These are phyloP conservation scores for Papilio helenus DNA, from an alignment of 1,140 invertebrate species.

Conservation along the genomic window DNA sequence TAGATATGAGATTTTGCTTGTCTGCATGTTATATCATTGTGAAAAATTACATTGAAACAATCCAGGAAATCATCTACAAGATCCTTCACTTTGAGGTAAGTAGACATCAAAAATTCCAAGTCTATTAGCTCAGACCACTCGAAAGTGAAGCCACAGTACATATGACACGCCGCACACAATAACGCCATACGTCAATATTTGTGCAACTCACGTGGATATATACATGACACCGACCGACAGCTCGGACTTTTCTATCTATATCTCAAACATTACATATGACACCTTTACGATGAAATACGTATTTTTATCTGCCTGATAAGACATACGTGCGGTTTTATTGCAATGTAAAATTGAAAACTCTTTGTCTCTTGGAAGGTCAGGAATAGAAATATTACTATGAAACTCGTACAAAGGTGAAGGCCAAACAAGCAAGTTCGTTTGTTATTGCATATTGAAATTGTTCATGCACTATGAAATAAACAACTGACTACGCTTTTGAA, in stretches of 20 bases:
- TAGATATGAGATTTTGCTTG: too few relatives aligned
- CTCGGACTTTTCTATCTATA: constrained; percentile 47
- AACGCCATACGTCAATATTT: constrained; percentile 60
- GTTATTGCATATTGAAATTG: constrained; percentile 3
- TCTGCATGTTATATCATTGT: too few relatives aligned
- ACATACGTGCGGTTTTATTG: not conserved
- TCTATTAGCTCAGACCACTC: constrained; percentile 21
- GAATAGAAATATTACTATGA: not conserved
- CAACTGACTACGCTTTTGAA: not conserved
- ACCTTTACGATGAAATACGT: not conserved
- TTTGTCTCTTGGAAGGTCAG: not conserved
- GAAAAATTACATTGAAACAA: not conserved
- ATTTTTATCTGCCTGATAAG: not conserved
- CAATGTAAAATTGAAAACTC: not conserved
- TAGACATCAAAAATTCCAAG: constrained; percentile 1
- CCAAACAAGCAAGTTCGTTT: not conserved
- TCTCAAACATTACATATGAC: constrained; percentile 28
- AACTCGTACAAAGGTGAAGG: not conserved
- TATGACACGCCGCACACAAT: constrained; percentile 48
- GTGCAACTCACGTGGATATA: constrained; percentile 46
- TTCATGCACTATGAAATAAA: not conserved
- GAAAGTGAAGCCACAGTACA: constrained; percentile 41
- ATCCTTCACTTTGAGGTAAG: not conserved
- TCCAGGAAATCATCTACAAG: not conserved
- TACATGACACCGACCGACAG: constrained; percentile 46